Base-by-base conservation (phyloP, 2,888 invertebrate species). In the Lasius platythorax region DNA sequence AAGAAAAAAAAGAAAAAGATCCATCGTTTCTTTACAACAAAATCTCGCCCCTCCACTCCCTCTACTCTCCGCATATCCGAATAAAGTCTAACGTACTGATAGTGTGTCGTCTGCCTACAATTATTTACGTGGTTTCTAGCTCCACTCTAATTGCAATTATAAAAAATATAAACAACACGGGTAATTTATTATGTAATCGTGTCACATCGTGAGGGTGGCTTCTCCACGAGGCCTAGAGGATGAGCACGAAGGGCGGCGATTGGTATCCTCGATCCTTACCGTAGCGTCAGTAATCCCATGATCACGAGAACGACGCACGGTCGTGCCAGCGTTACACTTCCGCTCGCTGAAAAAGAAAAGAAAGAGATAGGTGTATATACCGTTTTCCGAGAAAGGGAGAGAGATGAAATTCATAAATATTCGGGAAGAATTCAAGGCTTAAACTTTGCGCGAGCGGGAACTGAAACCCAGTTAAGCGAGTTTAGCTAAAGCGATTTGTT, bases 111-210 rank as follows among this genome's bases (percentile, higher is more conserved):
- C 68, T 50, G 74, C n/a, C 82, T 88, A 88, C 64, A 64, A 73
- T 83, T 83, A 63, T 43, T 53, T 78, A 78, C 30, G 40, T 58
- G 50, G 70, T 53, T 6, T 56, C 88, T 89, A 89, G 82, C 72
- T 82, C 67, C 84, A 67, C 87, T 53, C 50, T 91, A 89, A 86
- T 86, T 89, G 89, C 85, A 88, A 91, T 89, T 89, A 91, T 91
- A 91, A 91, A 91, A 91, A 91, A 91, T 91, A 91, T 87, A 91
- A 91, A 91, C 85, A 91, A 91, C 91, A 86, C 84, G 85, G 84
- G 86, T 91, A 87, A 91, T 91, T 88, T 86, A 88, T 87, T 92
- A 91, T 88, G 87, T 87, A 87, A 84, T 87, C 87, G 87, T 85
- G 72, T 90, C 82, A 73, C 79, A 79, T 72, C 33, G 53, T 56